Base-by-base conservation (phyloP, 2,888 invertebrate genomes). In the Dromius quadrimaculatus region DNA sequence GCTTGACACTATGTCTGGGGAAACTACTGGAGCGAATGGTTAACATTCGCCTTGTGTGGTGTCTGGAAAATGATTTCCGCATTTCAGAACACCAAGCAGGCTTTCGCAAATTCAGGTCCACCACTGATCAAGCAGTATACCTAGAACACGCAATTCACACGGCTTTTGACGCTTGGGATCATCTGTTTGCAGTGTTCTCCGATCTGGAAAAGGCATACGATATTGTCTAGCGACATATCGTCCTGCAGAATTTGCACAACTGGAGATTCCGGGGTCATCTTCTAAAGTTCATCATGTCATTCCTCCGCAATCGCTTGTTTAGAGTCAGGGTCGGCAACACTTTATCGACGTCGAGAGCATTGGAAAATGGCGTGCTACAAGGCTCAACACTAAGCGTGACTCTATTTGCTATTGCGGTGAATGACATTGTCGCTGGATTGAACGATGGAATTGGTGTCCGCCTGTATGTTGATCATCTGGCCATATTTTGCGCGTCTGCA, bases 401-500 rank as follows among this genome's bases (percentile, higher is more conserved):
- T 1, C 20, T 74, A n/a, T 74, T 74, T 28, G 6, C 71, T 11
- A 66, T 72, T 22, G 72, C 68, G 19, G 69, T 74, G 2, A 74
- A 74, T 34, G 66, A 70, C 1, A 34, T 71, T 6, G 36, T 54
- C 0, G 32, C 9, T 8, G 6, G 6, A 17, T 45, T 70, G 5
- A 3, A 28, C n/a, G 19, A 15, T 2, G 54, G 71, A 0, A 28
- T 73, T 3, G 65, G 65, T 5, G 34, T 47, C 38, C 38, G 54
- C 13, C 36, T 71, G 2, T 72, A 66, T 43, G 74, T 70, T 2
- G 72, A 75, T 15, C 74, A 75, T 23, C 15, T 74, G 4, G 65
- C 70, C 1, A 28, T 71, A 0, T 66, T 47, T 20, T 20, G 36
- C 28, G 43, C 19, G 45, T 72, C 43, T 8, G 71, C 70, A 17